Conservation (phyloP, 1,140 invertebrate species). For the Drosophila nasuta region DNA sequence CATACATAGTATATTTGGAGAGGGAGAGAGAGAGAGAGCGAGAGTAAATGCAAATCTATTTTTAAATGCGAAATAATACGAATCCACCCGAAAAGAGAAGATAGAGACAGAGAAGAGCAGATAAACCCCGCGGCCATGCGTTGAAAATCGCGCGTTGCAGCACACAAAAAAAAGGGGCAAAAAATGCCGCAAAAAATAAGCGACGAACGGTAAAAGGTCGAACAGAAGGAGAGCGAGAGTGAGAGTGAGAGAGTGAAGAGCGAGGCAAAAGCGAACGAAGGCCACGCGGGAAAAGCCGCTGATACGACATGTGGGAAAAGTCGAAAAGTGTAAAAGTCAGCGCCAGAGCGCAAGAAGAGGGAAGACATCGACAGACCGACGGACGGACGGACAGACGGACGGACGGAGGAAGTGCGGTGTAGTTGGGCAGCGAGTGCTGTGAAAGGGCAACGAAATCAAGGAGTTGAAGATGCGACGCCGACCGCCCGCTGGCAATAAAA, state of each 20-base stretch:
- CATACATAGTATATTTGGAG: slow-evolving; percentile 38
- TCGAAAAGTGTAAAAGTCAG: slow-evolving; percentile 66
- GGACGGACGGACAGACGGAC: too few relatives aligned
- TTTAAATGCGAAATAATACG: slow-evolving; percentile 84
- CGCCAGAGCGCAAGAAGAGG: slow-evolving; percentile 15
- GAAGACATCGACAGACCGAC: background rate
- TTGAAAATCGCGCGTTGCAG: slow-evolving; percentile 66
- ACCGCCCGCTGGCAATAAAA: slow-evolving; percentile 77
- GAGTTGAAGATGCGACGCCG: slow-evolving; percentile 59
- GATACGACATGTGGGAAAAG: slow-evolving; percentile 83
- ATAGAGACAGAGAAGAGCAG: slow-evolving; percentile 28
- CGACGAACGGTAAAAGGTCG: slow-evolving; percentile 21
- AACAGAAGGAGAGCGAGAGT: background rate
- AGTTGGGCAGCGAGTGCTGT: slow-evolving; percentile 7
- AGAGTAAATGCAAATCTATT: slow-evolving; percentile 80
- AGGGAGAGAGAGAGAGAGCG: background rate
- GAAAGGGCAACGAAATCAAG: slow-evolving; percentile 8
- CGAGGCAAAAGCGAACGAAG: slow-evolving; percentile 41
- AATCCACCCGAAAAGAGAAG: slow-evolving; percentile 50
- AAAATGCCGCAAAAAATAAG: slow-evolving; percentile 45
- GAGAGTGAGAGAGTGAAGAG: background rate
- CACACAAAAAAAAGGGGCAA: slow-evolving; percentile 49
- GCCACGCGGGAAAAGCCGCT: slow-evolving; percentile 75
- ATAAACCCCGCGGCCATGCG: slow-evolving; percentile 69
- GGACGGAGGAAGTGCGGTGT: background rate